Evolutionary conservation across 2,797 vertebrate genomes (phyloP), one percentile per base, ranked within the genome.

Genomic region (Macropus fuliginosus): DNA sequence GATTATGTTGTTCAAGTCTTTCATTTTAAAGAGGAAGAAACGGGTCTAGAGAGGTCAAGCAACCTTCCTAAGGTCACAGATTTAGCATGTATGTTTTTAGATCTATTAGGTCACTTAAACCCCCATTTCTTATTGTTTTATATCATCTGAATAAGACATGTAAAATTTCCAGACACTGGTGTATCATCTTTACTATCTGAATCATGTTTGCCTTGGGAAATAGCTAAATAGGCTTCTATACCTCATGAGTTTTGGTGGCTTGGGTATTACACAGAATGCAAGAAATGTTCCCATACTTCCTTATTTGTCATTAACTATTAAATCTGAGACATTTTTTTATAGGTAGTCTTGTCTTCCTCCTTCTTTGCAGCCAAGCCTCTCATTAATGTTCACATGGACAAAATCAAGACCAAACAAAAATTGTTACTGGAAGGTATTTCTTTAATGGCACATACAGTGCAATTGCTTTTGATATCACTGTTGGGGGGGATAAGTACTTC

Each of bases 151-250:
- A 93, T 55, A 56, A 28, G 87, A 34, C 89, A 87, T 3, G 54
- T 5, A 0, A 1, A 3, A 1, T 50, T 34, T 21, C 91, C 55
- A 10, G 0, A 2, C 1, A 55, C 27, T 12, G 31, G 2, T 11
- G 1, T 14, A 1, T n/a, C 13, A 1, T 34, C 31, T 29, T 31
- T 46, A 11, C 29, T 57, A 16, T 34, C n/a, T 55, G 91, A 4
- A 18, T 31, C 3, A 55, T 56, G 24, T 11, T 94, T 56, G 54
- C 14, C 57, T 90, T 91, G n/a, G 18, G 81, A 59, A n/a, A 4
- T 8, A 46, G 55, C 66, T 56, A 66, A 66, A 66, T n/a, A 16
- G 34, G 4, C n/a, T n/a, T 66, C 62, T 66, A 5, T n/a, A 66
- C 13, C 55, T 81, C 55, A 0, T 31, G 40, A 66, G 5, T 66